Evolutionary conservation across 2,113 vertebrate genomes (phyloP), one percentile per base, ranked within the genome.

Genomic region (Clarias gariepinus): DNA sequence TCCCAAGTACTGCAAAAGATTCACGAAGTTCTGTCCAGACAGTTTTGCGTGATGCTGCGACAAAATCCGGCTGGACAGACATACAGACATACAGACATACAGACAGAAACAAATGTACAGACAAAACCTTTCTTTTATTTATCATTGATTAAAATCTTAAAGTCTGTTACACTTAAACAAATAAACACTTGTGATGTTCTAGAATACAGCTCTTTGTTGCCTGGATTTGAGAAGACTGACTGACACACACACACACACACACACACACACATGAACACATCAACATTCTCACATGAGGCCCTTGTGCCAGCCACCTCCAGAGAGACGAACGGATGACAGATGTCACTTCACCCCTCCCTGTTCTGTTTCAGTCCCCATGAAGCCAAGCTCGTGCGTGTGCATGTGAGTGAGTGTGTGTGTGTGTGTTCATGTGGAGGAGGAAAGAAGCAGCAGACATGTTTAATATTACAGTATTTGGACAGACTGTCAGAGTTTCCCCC

Each of bases 321-420:
- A 92, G 91, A 92, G 87, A 86, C 91, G 89, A 92, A 91, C 85
- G 93, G 91, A 94, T 83, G 87, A 92, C 95, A 95, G 95, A 95
- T 95, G 95, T 95, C 93, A 90, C 86, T 92, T 93, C 86, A 86
- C 92, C 90, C 88, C 80, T 91, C 81, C 93, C 92, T 11, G 47
- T 63, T 53, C 86, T 25, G 69, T 66, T 66, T 87, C 60, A 36
- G 88, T 92, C 89, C 92, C 91, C 78, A 71, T 82, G 85, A 87
- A 82, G 82, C 83, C 7, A 86, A 86, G 88, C 83, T 89, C 81
- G 86, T 76, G 71, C 61, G 58, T 79, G 23, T 53, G 6, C 28
- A 25, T 11, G 30, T 53, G 23, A n/a, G 23, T n/a, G 23, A 47
- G 36, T 41, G 36, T 73, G 36, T 76, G 21, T 86, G 80, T 73